phyloP scores from a whole-genome alignment of 2,888 invertebrate genomes.

The Ditula angustiorana region DNA sequence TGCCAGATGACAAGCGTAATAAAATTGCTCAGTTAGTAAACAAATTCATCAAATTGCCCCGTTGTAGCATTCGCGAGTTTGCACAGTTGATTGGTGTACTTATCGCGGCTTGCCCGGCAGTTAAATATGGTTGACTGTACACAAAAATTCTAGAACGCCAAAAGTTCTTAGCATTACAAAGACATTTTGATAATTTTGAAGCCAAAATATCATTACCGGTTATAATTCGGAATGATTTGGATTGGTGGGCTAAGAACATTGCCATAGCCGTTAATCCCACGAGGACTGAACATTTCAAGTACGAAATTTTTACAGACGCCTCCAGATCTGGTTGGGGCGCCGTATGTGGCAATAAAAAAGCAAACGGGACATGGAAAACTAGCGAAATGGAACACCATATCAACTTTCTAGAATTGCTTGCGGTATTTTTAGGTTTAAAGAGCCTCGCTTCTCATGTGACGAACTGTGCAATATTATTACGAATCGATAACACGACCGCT shows the following conservation, averaged over 20 bases:
- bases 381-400: conserved; percentile 15
- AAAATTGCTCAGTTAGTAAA: conserved; percentile 19
- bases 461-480: conserved; percentile 11
- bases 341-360: not conserved
- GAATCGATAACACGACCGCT: conserved; percentile 13
- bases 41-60: conserved; percentile 20
- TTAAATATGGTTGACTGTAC: conserved; percentile 35
- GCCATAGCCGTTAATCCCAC: not conserved
- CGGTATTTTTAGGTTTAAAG: conserved; percentile 19
- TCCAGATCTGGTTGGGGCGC: conserved; percentile 35
- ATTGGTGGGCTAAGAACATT: conserved; percentile 30
- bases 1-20: conserved; percentile 35
- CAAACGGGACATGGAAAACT: conserved; percentile 12
- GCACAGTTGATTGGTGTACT: conserved; percentile 33
- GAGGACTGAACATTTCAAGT: not conserved
- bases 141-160: conserved; percentile 40
- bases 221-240: not conserved
- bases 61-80: conserved; percentile 31
- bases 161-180: conserved; percentile 33
- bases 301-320: conserved; percentile 34
- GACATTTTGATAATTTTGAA: conserved; percentile 8
- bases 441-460: not conserved
- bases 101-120: conserved; percentile 24
- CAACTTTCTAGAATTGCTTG: conserved; percentile 17
- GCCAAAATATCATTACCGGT: not conserved